Conservation (phyloP, 2,888 invertebrate species). For the Andrena trimmerana region DNA sequence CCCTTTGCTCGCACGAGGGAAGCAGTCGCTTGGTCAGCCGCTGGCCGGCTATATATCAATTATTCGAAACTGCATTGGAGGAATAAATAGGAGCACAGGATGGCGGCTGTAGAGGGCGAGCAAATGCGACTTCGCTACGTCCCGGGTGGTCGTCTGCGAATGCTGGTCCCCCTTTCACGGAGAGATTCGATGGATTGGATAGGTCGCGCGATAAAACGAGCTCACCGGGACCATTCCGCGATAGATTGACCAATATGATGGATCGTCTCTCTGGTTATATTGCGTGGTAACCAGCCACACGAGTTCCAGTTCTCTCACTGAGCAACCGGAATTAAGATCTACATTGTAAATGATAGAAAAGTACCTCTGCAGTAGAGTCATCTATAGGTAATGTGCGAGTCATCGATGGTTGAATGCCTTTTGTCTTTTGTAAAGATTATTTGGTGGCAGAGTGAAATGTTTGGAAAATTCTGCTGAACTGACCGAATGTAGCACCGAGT, state of each 20-base stretch:
- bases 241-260: constrained; percentile 71
- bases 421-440: no score
- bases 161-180: constrained; percentile 52
- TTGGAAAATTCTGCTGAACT: no score
- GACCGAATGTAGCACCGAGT: no score
- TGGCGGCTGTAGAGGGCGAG: constrained; percentile 8
- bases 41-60: constrained; percentile 61
- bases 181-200: constrained; percentile 61
- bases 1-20: constrained; percentile 33
- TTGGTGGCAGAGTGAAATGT: no score
- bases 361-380: no score
- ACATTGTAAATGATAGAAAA: constrained; percentile 12
- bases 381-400: no score
- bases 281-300: constrained; percentile 30
- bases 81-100: constrained; percentile 55
- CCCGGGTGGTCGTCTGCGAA: constrained; percentile 35
- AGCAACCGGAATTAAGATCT: constrained; percentile 13
- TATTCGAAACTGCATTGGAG: constrained; percentile 50
- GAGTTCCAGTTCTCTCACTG: not conserved
- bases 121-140: constrained; percentile 50
- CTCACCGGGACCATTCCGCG: constrained; percentile 58
- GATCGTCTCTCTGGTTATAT: constrained; percentile 53
- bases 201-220: constrained; percentile 52
- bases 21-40: constrained; percentile 61
- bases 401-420: no score